These are phyloP conservation scores for Serripes groenlandicus DNA, from an alignment of 2,888 invertebrate genomes.

Conservation along the genomic window DNA sequence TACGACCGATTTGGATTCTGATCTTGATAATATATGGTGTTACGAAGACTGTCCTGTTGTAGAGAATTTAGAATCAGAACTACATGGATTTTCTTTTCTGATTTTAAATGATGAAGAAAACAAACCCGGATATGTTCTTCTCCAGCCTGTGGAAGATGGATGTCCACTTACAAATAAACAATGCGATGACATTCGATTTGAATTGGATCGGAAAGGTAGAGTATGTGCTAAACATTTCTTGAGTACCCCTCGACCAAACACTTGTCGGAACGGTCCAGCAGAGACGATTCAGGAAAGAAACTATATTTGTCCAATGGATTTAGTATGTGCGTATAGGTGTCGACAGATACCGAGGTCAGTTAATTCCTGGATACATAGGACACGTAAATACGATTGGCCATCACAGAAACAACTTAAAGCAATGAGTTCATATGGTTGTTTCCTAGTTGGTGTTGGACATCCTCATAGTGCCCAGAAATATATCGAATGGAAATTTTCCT, in stretches of 20 bases:
- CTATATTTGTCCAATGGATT: no score
- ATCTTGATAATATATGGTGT: not conserved
- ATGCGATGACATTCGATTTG: not conserved
- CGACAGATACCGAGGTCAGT: not conserved
- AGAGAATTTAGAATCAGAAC: not conserved
- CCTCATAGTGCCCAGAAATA: not conserved
- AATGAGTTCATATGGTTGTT: constrained; percentile 3
- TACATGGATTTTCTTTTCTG: not conserved
- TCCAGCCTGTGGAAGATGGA: not conserved
- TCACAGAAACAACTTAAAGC: not conserved
- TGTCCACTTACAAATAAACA: not conserved
- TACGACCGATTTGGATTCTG: not conserved
- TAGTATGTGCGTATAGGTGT: not conserved
- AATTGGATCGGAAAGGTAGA: not conserved
- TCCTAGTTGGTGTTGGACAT: constrained; percentile 24
- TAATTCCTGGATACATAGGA: not conserved
- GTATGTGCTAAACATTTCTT: not conserved
- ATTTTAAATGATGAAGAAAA: not conserved
- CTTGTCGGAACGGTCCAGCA: constrained; percentile 15
- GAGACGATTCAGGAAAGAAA: not conserved
- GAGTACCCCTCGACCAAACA: not conserved
- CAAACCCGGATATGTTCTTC: not conserved
- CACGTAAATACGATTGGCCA: constrained; percentile 2
- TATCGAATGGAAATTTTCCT: constrained; percentile 44
- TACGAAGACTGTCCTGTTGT: not conserved